These are phyloP conservation scores for Cryptophagus acutangulus DNA, from an alignment of 2,888 invertebrate genomes.

Conservation along the genomic window DNA sequence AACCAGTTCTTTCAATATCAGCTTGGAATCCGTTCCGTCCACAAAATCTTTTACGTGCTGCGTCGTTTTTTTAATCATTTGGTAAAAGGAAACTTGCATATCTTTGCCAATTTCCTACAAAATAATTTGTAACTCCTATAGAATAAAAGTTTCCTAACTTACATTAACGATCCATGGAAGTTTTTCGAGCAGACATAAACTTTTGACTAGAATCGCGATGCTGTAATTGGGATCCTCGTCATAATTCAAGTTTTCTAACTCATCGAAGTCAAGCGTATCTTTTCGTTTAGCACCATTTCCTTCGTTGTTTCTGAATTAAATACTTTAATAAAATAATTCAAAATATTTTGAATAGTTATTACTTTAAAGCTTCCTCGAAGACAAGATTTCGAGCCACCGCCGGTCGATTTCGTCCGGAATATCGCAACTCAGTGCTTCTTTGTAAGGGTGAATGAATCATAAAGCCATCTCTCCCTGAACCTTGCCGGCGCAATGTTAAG, in stretches of 20 bases:
- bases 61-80: conserved; percentile 74
- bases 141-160: too few relatives aligned
- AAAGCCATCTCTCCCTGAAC: conserved; percentile 54
- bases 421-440: conserved; percentile 54
- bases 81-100: conserved; percentile 75
- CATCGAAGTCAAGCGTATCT: background rate
- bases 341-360: background rate
- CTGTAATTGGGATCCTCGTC: conserved; percentile 63
- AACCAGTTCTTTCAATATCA: conserved; percentile 54
- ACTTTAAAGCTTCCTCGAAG: background rate
- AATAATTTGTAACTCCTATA: too few relatives aligned
- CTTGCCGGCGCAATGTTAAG: conserved; percentile 55
- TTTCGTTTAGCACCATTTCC: conserved; percentile 43
- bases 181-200: conserved; percentile 76
- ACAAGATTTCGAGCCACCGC: conserved; percentile 51
- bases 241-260: conserved; percentile 53
- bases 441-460: conserved; percentile 52
- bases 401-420: conserved; percentile 54
- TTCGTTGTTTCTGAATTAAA: conserved; percentile 51
- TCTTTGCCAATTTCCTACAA: conserved; percentile 75
- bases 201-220: conserved; percentile 78
- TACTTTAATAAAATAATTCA: conserved; percentile 5
- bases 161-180: too few relatives aligned
- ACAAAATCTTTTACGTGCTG: conserved; percentile 66
- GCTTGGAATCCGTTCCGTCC: conserved; percentile 37